Base-by-base conservation (phyloP, 2,888 invertebrate species). In the Pedicia rivosa region DNA sequence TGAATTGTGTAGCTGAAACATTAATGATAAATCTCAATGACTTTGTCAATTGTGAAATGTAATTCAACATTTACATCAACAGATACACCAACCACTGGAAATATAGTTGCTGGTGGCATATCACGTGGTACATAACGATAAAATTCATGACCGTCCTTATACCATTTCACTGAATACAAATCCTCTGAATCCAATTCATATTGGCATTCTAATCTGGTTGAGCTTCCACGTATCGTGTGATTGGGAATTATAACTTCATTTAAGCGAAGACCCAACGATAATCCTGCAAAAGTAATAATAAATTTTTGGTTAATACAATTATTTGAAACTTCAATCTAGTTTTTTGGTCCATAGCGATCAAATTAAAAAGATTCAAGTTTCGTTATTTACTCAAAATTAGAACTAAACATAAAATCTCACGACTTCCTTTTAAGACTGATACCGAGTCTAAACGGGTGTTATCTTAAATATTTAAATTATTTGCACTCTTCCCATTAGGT, bases 121-220 rank as follows among this genome's bases (percentile, higher is more conserved):
- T 87, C 84, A 37, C 78, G 67, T 14, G 87, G 87, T 46, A 86
- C 80, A 61, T 77, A 86, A 43, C 87, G 70, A 66, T 82, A 87
- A 66, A 87, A 86, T 64, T 87, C 87, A 58, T 80, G 75, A 46
- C 84, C 86, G 56, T 86, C 84, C 57, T 86, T 87, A 66, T 87
- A 87, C 87, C 87, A 88, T 64, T 87, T 87, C 50, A 87, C 86
- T 24, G 86, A 84, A 62, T 87, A 88, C 33, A 87, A 67, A 35
- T 74, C 73, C 57, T 87, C 86, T 4, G 74, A 75, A 48, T 84
- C 82, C 55, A 88, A 67, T 60, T 81, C 77, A 66, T 81, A 88
- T 56, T 78, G 76, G 62, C 87, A 87, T 36, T 80, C 79, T 47
- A 88, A 64, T 39, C 70, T 66, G 26, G 82, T 81, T 48, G 74